Conservation (phyloP, 2,888 invertebrate genomes). For the Scaptomyza caliginosa region DNA sequence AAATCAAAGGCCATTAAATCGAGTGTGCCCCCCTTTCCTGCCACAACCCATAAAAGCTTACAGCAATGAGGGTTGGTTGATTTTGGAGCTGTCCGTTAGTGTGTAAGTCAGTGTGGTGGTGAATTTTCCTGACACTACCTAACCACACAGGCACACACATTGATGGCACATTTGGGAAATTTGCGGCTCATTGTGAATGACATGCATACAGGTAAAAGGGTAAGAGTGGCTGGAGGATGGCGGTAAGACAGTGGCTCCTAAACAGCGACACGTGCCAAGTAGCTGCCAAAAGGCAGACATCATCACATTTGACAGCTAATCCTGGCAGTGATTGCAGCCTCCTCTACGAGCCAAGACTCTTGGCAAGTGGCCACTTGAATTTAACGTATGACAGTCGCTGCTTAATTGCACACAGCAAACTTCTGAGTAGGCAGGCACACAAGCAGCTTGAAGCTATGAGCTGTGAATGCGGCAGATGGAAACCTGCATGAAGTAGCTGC, state of each 20-base stretch:
- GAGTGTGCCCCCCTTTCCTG: constrained; percentile 9
- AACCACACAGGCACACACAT: constrained; percentile 15
- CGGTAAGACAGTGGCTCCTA: constrained; percentile 20
- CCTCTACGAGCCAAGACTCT: constrained; percentile 25
- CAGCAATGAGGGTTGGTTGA: constrained; percentile 60
- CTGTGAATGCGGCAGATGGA: background rate
- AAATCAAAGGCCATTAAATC: constrained; percentile 64
- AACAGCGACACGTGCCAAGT: constrained; percentile 73
- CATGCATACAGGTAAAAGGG: constrained; percentile 19
- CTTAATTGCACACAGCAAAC: constrained; percentile 63
- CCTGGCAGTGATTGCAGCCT: constrained; percentile 59
- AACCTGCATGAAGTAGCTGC: background rate
- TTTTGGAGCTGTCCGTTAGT: constrained; percentile 12
- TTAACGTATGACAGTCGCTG: constrained; percentile 73
- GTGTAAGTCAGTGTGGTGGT: constrained; percentile 32
- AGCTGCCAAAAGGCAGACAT: constrained; percentile 71
- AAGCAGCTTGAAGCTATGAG: constrained; percentile 1
- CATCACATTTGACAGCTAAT: constrained; percentile 71
- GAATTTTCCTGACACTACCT: constrained; percentile 18
- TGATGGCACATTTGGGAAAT: constrained; percentile 51
- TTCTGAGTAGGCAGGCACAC: constrained; percentile 16
- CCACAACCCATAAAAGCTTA: constrained; percentile 26
- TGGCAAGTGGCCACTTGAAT: constrained; percentile 68
- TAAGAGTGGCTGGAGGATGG: background rate
- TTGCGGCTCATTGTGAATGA: constrained; percentile 31